Evolutionary conservation across 2,113 vertebrate genomes (phyloP), one percentile per base, ranked within the genome.

Genomic region (Boulengeromyrus knoepffleri): DNA sequence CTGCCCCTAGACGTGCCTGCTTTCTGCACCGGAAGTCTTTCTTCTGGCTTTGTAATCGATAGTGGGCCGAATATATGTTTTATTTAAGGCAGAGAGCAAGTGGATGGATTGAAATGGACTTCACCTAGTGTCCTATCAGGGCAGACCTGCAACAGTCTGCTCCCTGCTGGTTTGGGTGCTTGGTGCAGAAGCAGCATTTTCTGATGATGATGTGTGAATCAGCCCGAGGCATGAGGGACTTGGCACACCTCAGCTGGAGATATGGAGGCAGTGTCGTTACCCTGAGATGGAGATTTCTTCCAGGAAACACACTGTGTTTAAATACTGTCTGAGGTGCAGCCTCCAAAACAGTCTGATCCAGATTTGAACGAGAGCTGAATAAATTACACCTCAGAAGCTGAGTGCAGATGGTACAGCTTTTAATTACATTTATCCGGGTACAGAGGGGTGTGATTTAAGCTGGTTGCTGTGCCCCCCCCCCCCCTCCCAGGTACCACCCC

Each of bases 401-500:
- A 42, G 74, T 19, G 74, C 31, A 17, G 31, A 42, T 42, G 36
- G 13, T 80, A 19, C 36, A 19, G 36, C 36, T 36, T 80, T 42
- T 42, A 42, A 7, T 39, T 15, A 39, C 5, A 39, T 19, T 19
- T 80, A 80, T 19, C 36, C 0, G 1, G 74, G 31, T 19, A 13
- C 4, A 19, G 74, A 80, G 36, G 13, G 36, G 4, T 80, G 36
- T 19, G 36, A 42, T 39, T 39, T 80, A 80, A 39, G 74, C 31
- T 39, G 74, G 36, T 80, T 36, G 15, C 74, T 17, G 21, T 42
- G 90, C 42, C 74, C 3, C 52, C 46, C 45, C n/a, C n/a, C n/a
- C 58, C 0, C 91, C 9, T 36, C 6, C 0, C 45, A 99, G 98
- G 89, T 99, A 99, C 77, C 98, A 99, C 91, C 99, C 99, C 0